These are phyloP conservation scores for Morbakka virulenta DNA, from an alignment of 30 jellyfish, hydroid and myxozoan species.

Conservation along the genomic window DNA sequence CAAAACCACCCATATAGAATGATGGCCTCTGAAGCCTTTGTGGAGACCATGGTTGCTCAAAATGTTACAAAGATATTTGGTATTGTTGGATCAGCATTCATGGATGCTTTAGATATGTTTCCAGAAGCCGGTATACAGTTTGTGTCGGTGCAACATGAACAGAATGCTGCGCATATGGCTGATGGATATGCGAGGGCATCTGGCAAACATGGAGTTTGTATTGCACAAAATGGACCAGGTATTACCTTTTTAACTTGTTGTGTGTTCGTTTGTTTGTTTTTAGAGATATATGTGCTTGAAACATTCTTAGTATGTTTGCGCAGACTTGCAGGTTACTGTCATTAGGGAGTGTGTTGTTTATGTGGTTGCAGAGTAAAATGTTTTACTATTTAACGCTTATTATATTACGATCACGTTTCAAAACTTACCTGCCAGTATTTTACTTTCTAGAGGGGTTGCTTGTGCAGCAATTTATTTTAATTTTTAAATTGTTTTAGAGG, in stretches of 20 bases:
- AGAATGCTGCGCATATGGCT: conserved; percentile 92
- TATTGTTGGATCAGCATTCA: conserved; percentile 86
- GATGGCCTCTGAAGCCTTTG: conserved; percentile 86
- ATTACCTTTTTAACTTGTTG: neutral
- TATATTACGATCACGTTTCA: no score
- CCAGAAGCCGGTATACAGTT: conserved; percentile 91
- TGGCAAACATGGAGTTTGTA: conserved; percentile 88
- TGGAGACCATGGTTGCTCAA: conserved; percentile 77
- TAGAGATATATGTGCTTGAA: no score
- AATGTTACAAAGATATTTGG: conserved; percentile 85
- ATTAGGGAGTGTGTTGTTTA: no score
- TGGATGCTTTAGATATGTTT: conserved; percentile 83
- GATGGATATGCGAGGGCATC: conserved; percentile 81
- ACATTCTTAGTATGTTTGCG: no score
- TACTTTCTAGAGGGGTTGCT: no score
- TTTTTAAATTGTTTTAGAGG: no score
- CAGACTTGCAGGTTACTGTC: no score
- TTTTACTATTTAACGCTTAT: no score
- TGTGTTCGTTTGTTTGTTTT: no score
- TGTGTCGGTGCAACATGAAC: conserved; percentile 84
- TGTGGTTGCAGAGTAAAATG: no score
- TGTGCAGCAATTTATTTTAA: no score
- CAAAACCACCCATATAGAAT: conserved; percentile 64
- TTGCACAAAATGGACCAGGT: conserved; percentile 94
- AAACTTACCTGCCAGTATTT: no score